Conservation (phyloP, 1,140 invertebrate species). For the Macrobrachium nipponense region DNA sequence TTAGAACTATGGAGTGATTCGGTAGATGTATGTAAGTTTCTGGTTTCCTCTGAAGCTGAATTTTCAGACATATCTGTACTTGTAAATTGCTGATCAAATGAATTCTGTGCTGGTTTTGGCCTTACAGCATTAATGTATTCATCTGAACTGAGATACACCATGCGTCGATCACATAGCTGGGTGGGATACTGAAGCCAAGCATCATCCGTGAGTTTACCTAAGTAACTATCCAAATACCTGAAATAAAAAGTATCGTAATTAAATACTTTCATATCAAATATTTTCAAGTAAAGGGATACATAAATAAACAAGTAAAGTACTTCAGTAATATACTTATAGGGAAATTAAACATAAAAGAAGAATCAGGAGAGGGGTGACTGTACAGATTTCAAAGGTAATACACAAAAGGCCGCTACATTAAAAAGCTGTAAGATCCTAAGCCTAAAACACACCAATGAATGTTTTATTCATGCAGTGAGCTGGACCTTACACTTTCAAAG, state of each 20-base stretch:
- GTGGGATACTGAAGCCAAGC: slow-evolving; percentile 52
- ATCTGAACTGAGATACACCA: slow-evolving; percentile 42
- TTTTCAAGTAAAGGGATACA: not conserved
- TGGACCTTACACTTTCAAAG: too few relatives aligned
- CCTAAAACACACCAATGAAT: not conserved
- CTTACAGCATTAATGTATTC: slow-evolving; percentile 40
- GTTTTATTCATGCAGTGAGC: not conserved
- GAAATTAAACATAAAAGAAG: too few relatives aligned
- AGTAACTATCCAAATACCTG: slow-evolving; percentile 52
- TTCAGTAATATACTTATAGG: not conserved
- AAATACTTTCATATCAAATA: not conserved
- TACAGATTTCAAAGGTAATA: too few relatives aligned
- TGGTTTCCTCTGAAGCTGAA: too few relatives aligned
- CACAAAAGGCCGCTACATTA: not conserved
- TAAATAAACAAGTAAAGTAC: not conserved
- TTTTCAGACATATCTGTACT: not conserved
- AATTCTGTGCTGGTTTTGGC: not conserved
- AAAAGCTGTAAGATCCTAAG: not conserved
- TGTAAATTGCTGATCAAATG: not conserved
- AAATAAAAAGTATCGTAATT: not conserved
- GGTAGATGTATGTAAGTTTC: too few relatives aligned
- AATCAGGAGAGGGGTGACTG: too few relatives aligned
- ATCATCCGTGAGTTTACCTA: slow-evolving; percentile 53
- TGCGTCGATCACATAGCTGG: slow-evolving; percentile 6
- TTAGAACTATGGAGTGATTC: too few relatives aligned